These are phyloP conservation scores for Drosophila trichaetosa DNA, from an alignment of 2,888 invertebrate genomes.

Conservation along the genomic window DNA sequence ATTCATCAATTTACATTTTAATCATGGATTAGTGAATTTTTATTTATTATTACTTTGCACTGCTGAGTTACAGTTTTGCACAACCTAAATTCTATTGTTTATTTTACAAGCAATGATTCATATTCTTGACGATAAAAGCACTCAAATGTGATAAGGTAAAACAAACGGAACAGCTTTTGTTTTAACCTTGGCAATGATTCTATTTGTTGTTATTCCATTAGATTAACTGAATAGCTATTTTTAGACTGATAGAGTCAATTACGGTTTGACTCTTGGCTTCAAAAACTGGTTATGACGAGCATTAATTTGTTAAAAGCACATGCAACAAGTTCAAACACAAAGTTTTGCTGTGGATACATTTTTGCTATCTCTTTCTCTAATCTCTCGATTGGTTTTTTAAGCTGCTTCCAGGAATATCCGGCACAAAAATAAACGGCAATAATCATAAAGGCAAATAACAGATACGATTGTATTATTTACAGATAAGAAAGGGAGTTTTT, in stretches of 20 bases:
- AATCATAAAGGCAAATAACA: slow-evolving; percentile 36
- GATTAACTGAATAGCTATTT: slow-evolving; percentile 35
- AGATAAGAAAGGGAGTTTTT: slow-evolving; percentile 49
- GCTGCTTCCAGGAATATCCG: slow-evolving; percentile 64
- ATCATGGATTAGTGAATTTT: background rate
- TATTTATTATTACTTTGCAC: no score
- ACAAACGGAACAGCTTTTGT: slow-evolving; percentile 7
- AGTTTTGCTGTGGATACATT: background rate
- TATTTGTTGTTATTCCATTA: slow-evolving; percentile 4
- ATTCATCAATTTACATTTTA: background rate
- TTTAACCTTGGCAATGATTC: background rate
- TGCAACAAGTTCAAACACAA: slow-evolving; percentile 23
- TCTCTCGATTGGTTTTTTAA: slow-evolving; percentile 51
- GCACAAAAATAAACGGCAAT: slow-evolving; percentile 31
- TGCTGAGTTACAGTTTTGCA: slow-evolving; percentile 14
- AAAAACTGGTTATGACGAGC: slow-evolving; percentile 40
- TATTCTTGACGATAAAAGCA: background rate
- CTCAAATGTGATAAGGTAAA: slow-evolving; percentile 2
- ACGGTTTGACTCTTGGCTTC: slow-evolving; percentile 16
- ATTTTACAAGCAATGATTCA: slow-evolving; percentile 11
- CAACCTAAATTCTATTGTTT: background rate
- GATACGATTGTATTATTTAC: slow-evolving; percentile 37
- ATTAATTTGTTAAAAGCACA: slow-evolving; percentile 10
- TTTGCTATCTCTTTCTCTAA: slow-evolving; percentile 37
- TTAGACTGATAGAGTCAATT: slow-evolving; percentile 38